These are phyloP conservation scores for Dromius quadrimaculatus DNA, from an alignment of 2,888 invertebrate species.

Conservation along the genomic window DNA sequence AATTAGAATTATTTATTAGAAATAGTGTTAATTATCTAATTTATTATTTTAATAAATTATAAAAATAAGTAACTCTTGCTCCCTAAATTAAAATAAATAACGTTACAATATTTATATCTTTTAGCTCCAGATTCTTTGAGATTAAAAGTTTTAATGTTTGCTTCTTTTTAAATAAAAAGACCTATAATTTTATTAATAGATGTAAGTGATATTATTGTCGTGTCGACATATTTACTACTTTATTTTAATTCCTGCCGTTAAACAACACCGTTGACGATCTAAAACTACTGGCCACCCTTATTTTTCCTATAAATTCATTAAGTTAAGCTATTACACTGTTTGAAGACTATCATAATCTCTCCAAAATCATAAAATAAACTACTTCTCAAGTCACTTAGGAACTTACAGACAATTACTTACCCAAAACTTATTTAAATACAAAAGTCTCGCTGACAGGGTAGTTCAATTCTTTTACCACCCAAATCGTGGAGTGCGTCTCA, in stretches of 20 bases:
- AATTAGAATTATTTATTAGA: no score
- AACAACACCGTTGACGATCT: slow-evolving; percentile 7
- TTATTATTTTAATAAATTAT: no score
- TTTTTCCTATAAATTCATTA: slow-evolving; percentile 27
- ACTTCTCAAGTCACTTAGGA: slow-evolving; percentile 24
- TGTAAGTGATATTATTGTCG: no score
- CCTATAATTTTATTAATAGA: no score
- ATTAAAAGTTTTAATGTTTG: no score
- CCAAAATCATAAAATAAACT: slow-evolving; percentile 33
- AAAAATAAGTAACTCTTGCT: no score
- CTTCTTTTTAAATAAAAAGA: no score
- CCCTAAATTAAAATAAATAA: no score
- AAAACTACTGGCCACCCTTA: neutral
- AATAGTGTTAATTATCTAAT: no score
- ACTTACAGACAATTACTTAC: slow-evolving; percentile 18
- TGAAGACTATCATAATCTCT: slow-evolving; percentile 9
- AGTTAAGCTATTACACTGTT: neutral
- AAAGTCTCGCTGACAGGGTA: slow-evolving; percentile 29
- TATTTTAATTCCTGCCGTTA: slow-evolving; percentile 16
- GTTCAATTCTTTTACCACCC: slow-evolving; percentile 15
- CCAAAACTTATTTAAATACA: slow-evolving; percentile 29
- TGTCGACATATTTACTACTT: no score
- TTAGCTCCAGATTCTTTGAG: no score
- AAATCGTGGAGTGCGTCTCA: neutral
- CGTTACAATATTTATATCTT: no score